Conservation (phyloP, 2,797 vertebrate genomes). For the Astyanax mexicanus region DNA sequence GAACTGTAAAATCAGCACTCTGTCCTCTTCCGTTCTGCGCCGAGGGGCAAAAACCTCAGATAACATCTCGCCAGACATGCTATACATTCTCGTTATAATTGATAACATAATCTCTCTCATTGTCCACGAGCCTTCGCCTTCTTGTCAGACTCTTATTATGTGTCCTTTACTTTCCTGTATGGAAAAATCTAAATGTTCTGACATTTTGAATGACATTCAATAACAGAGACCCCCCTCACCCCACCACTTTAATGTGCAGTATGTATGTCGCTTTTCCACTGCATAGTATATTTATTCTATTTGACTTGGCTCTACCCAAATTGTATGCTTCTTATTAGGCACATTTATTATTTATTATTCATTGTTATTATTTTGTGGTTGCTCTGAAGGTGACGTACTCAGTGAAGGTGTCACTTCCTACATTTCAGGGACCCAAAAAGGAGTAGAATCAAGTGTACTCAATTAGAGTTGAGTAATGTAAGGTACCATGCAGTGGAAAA, state of each 20-base stretch:
- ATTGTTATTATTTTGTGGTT: too few species aligned
- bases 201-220: constrained; percentile 33
- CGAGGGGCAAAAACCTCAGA: constrained; percentile 18
- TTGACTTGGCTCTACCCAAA: too few species aligned
- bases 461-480: too few species aligned
- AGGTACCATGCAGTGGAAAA: too few species aligned
- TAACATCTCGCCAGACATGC: constrained; percentile 31
- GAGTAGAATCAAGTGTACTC: too few species aligned
- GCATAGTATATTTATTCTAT: too few species aligned
- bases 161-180: constrained; percentile 45
- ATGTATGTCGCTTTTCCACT: too few species aligned
- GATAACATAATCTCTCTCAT: constrained; percentile 29
- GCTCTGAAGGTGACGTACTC: too few species aligned
- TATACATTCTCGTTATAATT: constrained; percentile 35
- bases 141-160: constrained; percentile 23
- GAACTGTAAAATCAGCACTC: neutral
- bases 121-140: constrained; percentile 18
- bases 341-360: too few species aligned
- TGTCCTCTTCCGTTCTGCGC: constrained; percentile 5
- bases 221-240: constrained; percentile 22
- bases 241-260: constrained; percentile 17
- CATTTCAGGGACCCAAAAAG: too few species aligned
- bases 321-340: too few species aligned
- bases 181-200: constrained; percentile 1
- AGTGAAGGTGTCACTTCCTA: too few species aligned